These are phyloP conservation scores for Notospermus geniculatus DNA, from an alignment of 1,140 invertebrate genomes.

Conservation along the genomic window DNA sequence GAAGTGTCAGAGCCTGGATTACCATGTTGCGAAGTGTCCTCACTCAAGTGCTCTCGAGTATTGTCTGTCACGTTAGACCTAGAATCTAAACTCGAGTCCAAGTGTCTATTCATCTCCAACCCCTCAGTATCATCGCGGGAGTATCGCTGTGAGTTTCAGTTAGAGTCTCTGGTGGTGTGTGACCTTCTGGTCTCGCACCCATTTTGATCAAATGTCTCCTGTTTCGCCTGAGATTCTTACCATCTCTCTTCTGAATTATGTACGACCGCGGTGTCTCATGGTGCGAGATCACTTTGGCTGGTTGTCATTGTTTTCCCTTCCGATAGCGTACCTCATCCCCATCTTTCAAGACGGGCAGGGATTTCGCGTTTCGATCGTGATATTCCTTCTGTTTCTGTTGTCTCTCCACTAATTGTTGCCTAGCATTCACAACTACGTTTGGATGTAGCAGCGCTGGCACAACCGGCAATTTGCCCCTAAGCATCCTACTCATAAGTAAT, in stretches of 20 bases:
- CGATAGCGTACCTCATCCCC: slow-evolving; percentile 1
- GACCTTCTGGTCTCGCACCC: not conserved
- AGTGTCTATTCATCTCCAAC: no score
- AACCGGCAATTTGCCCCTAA: not conserved
- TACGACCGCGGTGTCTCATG: slow-evolving; percentile 4
- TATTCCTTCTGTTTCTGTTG: slow-evolving; percentile 3
- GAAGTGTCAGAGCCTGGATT: no score
- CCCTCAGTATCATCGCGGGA: no score
- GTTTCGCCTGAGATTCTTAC: slow-evolving; percentile 6
- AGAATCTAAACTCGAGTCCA: no score
- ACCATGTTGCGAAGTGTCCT: no score
- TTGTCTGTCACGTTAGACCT: no score
- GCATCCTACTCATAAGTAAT: slow-evolving; percentile 7
- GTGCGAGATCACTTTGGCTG: not conserved
- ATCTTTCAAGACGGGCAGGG: not conserved
- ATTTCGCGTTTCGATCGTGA: slow-evolving; percentile 3
- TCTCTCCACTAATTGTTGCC: no score
- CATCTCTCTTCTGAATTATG: slow-evolving; percentile 1
- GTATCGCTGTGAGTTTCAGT: no score
- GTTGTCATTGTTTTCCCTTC: slow-evolving; percentile 4
- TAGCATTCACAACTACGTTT: not conserved
- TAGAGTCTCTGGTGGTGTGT: no score
- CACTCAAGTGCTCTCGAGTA: no score
- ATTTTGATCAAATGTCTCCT: not conserved
- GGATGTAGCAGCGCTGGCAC: slow-evolving; percentile 6